These are phyloP conservation scores for Paramormyrops hopkinsi DNA, from an alignment of 2,797 vertebrate genomes.

Conservation along the genomic window DNA sequence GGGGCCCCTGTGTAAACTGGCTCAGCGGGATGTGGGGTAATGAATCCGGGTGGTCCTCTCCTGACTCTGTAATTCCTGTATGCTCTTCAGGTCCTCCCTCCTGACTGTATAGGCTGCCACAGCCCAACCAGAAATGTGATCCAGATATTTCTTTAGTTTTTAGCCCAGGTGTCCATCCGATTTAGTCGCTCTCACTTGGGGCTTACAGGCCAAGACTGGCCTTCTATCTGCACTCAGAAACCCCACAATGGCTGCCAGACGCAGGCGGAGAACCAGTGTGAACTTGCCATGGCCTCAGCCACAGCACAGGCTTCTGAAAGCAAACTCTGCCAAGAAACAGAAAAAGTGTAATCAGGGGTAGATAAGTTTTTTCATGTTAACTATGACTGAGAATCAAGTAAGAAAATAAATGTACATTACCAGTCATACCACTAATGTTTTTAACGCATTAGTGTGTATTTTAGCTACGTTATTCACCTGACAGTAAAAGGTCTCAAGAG, in stretches of 20 bases:
- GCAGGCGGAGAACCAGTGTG: not conserved
- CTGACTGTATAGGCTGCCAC: not conserved
- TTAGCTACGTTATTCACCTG: not conserved
- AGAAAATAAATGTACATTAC: not conserved
- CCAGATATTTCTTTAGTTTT: slow-evolving; percentile 31
- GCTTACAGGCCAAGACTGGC: not conserved
- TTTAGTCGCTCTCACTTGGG: slow-evolving; percentile 12
- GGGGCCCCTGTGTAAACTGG: not conserved
- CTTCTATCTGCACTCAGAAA: not conserved
- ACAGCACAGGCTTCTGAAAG: not conserved
- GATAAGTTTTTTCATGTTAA: not conserved
- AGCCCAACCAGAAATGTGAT: slow-evolving; percentile 26
- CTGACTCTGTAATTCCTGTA: not conserved
- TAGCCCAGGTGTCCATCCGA: slow-evolving; percentile 30
- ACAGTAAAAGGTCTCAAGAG: not conserved
- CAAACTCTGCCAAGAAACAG: not conserved
- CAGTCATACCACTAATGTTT: not conserved
- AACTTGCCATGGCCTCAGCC: not conserved
- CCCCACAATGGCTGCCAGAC: not conserved
- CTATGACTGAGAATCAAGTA: not conserved
- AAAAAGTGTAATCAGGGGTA: not conserved
- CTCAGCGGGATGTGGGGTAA: not conserved
- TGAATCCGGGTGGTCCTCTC: not conserved
- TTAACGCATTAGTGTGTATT: not conserved
- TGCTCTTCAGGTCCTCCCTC: not conserved